Evolutionary conservation across 2,888 invertebrate genomes (phyloP).

Genomic region (Ceramica pisi): DNA sequence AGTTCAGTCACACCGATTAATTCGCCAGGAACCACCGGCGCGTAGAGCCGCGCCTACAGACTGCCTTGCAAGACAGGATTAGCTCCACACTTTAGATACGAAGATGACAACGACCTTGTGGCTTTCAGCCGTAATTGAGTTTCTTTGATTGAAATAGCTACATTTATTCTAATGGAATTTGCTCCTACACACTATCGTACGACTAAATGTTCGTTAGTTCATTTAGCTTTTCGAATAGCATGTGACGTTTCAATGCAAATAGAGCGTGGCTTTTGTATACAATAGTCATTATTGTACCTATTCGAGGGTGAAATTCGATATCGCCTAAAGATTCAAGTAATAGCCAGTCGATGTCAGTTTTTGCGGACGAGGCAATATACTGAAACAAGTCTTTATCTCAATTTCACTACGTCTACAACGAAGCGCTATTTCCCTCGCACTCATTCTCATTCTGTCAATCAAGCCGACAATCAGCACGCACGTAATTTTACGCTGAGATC

Average conservation of each 20-base stretch:
- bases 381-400: constrained; percentile 59
- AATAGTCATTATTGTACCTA: constrained; percentile 26
- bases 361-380: constrained; percentile 39
- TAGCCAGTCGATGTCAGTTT: constrained; percentile 55
- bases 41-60: constrained; percentile 67
- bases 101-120: constrained; percentile 53
- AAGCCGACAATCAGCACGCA: constrained; percentile 56
- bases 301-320: constrained; percentile 53
- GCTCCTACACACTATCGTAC: constrained; percentile 6
- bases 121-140: constrained; percentile 36
- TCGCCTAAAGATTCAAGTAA: constrained; percentile 48
- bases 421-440: constrained; percentile 51
- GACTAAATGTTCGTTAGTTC: constrained; percentile 7
- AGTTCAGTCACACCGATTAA: constrained; percentile 77
- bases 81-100: constrained; percentile 47
- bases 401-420: constrained; percentile 52
- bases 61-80: constrained; percentile 55
- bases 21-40: constrained; percentile 64
- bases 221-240: constrained; percentile 23
- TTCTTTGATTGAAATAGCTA: constrained; percentile 49
- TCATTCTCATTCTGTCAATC: constrained; percentile 69
- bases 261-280: constrained; percentile 40
- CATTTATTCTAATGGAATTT: constrained; percentile 31
- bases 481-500: constrained; percentile 68
- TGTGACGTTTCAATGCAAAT: constrained; percentile 41